Conservation (phyloP, 30 jellyfish, hydroid and myxozoan species). For the Rhopilema esculentum region DNA sequence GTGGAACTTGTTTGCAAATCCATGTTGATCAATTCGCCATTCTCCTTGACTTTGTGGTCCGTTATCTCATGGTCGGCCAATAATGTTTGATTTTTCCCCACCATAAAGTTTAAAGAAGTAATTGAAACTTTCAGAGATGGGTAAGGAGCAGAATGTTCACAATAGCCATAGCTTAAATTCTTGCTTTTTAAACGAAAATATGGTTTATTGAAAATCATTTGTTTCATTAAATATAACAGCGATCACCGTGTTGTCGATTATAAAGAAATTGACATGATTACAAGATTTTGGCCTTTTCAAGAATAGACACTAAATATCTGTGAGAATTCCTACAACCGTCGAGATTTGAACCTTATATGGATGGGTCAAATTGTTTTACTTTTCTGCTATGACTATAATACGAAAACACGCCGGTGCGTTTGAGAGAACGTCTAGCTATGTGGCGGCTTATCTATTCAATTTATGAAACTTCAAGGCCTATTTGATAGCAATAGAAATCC, state of each 20-base stretch:
- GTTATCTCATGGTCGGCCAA: too few species aligned
- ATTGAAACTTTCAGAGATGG: too few species aligned
- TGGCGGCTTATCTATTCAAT: conserved; percentile 8
- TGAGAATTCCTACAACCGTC: neutral
- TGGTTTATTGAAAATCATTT: neutral
- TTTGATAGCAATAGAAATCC: neutral
- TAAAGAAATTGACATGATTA: neutral
- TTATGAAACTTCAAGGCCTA: conserved; percentile 1
- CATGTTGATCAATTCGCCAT: too few species aligned
- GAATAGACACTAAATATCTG: neutral
- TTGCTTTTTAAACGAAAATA: neutral
- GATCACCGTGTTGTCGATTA: neutral
- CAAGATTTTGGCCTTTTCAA: neutral
- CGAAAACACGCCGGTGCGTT: conserved; percentile 16
- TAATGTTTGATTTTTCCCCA: too few species aligned
- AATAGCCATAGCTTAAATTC: too few species aligned
- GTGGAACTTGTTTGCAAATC: too few species aligned
- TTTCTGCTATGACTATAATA: neutral
- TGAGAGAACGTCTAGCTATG: neutral
- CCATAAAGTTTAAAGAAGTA: too few species aligned
- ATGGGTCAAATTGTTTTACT: neutral
- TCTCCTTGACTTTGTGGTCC: too few species aligned
- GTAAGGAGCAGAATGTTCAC: neutral
- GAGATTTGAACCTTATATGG: neutral
- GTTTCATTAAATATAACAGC: neutral